phyloP scores from a whole-genome alignment of 2,888 invertebrate species.

The Argyresthia albistria region DNA sequence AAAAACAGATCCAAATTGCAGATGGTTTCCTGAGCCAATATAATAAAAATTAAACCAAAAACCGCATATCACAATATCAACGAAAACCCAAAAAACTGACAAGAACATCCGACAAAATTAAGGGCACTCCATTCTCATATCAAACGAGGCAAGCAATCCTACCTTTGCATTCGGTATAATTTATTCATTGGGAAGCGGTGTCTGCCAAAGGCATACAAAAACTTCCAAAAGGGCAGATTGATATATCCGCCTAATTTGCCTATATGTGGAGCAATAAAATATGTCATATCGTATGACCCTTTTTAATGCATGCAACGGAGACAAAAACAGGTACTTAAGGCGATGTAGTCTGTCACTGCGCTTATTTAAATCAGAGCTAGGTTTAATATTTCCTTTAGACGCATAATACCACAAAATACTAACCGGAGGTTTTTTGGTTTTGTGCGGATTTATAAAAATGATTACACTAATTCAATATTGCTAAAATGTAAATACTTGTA shows the following conservation, averaged over 20 bases:
- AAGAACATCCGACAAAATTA: slow-evolving; percentile 8
- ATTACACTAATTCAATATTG: no score
- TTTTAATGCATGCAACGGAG: slow-evolving; percentile 42
- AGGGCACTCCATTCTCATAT: background rate
- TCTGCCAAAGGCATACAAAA: slow-evolving; percentile 22
- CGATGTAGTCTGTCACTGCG: background rate
- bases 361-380: no score
- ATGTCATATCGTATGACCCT: slow-evolving; percentile 62
- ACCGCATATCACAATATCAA: slow-evolving; percentile 1
- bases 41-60: background rate
- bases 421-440: no score
- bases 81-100: slow-evolving; percentile 7
- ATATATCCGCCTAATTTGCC: slow-evolving; percentile 70
- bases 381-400: no score
- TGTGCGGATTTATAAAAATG: no score
- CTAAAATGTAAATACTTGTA: no score
- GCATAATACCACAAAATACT: no score
- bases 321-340: slow-evolving; percentile 29
- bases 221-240: slow-evolving; percentile 40
- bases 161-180: background rate
- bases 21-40: no score
- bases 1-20: no score
- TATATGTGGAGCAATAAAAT: slow-evolving; percentile 54
- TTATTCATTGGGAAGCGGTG: slow-evolving; percentile 5
- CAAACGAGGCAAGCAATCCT: background rate